phyloP scores from a whole-genome alignment of 2,797 vertebrate species.

The Sciurus carolinensis region DNA sequence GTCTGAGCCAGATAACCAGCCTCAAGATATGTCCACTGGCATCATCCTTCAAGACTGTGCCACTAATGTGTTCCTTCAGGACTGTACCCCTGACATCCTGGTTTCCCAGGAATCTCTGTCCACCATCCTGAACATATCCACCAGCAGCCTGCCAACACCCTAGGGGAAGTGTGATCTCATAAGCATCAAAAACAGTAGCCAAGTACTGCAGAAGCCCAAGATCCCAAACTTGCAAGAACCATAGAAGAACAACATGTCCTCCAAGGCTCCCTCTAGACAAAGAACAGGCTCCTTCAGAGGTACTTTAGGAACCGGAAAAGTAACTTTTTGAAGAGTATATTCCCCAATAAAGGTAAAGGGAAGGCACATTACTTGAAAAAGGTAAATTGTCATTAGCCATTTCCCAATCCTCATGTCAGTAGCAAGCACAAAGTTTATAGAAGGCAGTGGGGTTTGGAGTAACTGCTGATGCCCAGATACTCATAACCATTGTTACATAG shows the following conservation, averaged over 20 bases:
- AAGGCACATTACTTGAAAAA: background rate
- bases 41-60: background rate
- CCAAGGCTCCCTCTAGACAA: no score
- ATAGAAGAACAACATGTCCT: background rate
- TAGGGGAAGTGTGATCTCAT: background rate
- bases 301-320: background rate
- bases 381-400: background rate
- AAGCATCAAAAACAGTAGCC: background rate
- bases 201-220: background rate
- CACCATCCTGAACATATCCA: background rate
- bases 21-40: fast-evolving
- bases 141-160: background rate
- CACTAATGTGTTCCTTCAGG: background rate
- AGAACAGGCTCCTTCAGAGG: background rate
- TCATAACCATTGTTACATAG: no score
- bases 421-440: no score
- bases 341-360: background rate
- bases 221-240: background rate
- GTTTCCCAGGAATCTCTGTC: background rate
- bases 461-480: no score
- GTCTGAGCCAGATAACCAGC: background rate
- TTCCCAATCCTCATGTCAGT: background rate
- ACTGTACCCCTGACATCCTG: background rate
- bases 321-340: background rate
- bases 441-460: no score